Evolutionary conservation across 2,888 invertebrate species (phyloP), one percentile per base, ranked within the genome.

Genomic region (Syrphus vitripennis): DNA sequence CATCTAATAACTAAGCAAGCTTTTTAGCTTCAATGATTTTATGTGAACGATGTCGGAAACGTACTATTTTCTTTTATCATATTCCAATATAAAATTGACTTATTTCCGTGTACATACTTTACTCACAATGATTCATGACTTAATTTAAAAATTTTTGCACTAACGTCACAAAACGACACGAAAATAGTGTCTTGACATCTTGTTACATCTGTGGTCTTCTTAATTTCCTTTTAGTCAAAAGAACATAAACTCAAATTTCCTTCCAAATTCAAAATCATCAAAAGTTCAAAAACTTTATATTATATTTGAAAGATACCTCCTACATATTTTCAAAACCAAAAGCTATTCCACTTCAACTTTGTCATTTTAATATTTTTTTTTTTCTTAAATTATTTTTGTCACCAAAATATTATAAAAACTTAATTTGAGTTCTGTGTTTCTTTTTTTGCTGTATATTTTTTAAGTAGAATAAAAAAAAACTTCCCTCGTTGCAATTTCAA

Each of bases 401-500:
- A 67, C 6, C 34, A 37, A 59, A 37, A 37, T 21, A n/a, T n/a
- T n/a, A 14, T 55, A 55, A 55, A 16, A 55, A 16, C 31, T 19
- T 31, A 57, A 57, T 59, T 59, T 4, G 19, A 34, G 21, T 34
- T 34, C 3, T 37, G 19, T 34, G n/a, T 59, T 37, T 34, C 4
- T 21, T 21, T 16, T 29, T 31, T 34, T 3, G n/a, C n/a, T n/a
- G n/a, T n/a, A n/a, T n/a, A n/a, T n/a, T 59, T 12, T 4, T n/a
- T 45, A 16, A n/a, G 31, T 1, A 48, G 21, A 26, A 16, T 19
- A 19, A 48, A 48, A 34, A 31, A 45, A 67, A 34, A 67, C 34
- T 50, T 37, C 16, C 34, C 24, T 24, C 50, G 37, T 67, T 67
- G 50, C 67, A 67, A 67, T 67, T 67, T 67, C 67, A 67, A 67